phyloP scores from a whole-genome alignment of 2,797 vertebrate species.

The Hephaestus fuliginosus region DNA sequence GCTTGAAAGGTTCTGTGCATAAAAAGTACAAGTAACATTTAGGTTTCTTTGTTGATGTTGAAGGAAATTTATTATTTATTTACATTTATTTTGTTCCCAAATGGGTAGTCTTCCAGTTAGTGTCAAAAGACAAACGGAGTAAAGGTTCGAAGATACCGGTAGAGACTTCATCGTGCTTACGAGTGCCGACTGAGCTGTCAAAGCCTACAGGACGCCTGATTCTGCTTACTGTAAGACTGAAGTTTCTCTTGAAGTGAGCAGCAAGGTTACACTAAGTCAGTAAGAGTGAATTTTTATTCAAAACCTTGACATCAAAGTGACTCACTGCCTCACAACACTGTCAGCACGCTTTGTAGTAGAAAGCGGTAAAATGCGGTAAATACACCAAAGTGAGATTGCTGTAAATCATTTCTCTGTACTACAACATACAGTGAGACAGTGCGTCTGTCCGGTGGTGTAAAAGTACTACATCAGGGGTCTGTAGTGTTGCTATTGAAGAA shows the following conservation, averaged over 20 bases:
- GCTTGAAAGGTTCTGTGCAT: not conserved
- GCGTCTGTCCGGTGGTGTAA: slow-evolving; percentile 5
- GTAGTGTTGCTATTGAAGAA: not conserved
- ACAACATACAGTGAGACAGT: slow-evolving; percentile 5
- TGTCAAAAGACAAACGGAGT: slow-evolving; percentile 34
- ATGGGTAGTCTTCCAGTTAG: slow-evolving; percentile 4
- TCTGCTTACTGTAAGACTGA: slow-evolving; percentile 65
- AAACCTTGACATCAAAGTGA: slow-evolving; percentile 69
- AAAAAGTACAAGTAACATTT: not conserved
- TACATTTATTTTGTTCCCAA: not conserved
- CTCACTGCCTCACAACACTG: slow-evolving; percentile 38
- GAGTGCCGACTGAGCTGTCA: slow-evolving; percentile 53
- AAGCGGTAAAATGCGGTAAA: slow-evolving; percentile 29
- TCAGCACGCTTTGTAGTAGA: slow-evolving; percentile 39
- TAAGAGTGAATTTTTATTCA: slow-evolving; percentile 61
- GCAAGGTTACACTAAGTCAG: slow-evolving; percentile 57
- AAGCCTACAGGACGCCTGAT: slow-evolving; percentile 67
- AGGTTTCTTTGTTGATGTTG: not conserved
- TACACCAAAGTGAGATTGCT: slow-evolving; percentile 28
- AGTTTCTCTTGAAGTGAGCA: slow-evolving; percentile 65
- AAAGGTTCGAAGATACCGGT: slow-evolving; percentile 30
- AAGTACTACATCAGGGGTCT: not conserved
- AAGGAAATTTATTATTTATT: not conserved
- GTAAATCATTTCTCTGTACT: slow-evolving; percentile 20
- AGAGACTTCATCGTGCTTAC: slow-evolving; percentile 55